These are phyloP conservation scores for Myotis yumanensis DNA, from an alignment of 2,113 vertebrate genomes.

Conservation along the genomic window DNA sequence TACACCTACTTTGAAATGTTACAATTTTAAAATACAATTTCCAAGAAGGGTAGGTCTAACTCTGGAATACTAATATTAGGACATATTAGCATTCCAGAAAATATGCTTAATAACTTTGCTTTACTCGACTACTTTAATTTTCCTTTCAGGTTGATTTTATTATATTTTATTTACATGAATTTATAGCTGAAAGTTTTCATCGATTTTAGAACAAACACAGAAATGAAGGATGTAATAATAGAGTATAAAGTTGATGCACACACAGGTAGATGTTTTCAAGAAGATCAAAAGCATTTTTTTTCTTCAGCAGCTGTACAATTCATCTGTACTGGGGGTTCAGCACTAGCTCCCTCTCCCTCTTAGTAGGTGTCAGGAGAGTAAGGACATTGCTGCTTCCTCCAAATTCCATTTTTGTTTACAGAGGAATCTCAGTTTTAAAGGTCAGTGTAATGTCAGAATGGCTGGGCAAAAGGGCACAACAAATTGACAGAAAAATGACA, in stretches of 20 bases:
- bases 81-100: not conserved
- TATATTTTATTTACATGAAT: not conserved
- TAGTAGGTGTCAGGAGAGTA: not conserved
- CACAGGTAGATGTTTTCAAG: not conserved
- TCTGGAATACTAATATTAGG: not conserved
- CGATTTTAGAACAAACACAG: not conserved
- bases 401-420: slow-evolving; percentile 28
- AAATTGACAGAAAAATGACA: not conserved
- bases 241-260: not conserved
- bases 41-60: not conserved
- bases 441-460: not conserved
- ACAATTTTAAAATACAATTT: slow-evolving; percentile 34
- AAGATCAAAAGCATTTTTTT: not conserved
- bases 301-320: not conserved
- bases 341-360: not conserved
- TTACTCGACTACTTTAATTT: slow-evolving; percentile 5
- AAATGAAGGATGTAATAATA: not conserved
- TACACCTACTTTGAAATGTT: slow-evolving; percentile 13
- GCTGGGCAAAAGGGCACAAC: not conserved
- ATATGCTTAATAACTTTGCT: not conserved
- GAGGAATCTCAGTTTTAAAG: not conserved
- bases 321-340: not conserved
- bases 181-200: not conserved
- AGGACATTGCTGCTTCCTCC: not conserved
- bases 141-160: not conserved